A percentile compares a stretch with the other conserved stretches of the same genome.
These are phyloP conservation scores for Hydropsyche tenuis DNA, from an alignment of 1,140 invertebrate species.

Conservation along the genomic window DNA sequence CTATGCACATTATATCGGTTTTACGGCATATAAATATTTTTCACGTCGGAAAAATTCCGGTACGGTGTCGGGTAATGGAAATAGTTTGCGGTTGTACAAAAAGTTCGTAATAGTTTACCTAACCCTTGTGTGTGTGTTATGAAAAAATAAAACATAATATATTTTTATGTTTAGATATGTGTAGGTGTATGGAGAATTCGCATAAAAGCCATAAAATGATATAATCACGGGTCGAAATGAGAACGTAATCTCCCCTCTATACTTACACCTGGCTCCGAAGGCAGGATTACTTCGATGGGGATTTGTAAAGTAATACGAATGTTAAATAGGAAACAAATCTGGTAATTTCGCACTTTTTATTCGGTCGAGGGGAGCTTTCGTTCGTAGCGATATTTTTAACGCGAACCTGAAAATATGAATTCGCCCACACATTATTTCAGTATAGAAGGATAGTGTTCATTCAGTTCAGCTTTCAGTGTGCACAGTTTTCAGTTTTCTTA, in stretches of 20 bases:
- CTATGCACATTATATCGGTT: too few species aligned
- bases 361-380: not conserved
- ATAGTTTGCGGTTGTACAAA: conserved; percentile 8
- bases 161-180: too few species aligned
- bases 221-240: conserved; percentile 13
- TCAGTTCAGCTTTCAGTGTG: too few species aligned
- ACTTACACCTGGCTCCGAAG: conserved; percentile 6
- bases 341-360: conserved; percentile 6
- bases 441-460: too few species aligned
- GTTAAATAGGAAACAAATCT: conserved; percentile 14
- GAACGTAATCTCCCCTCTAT: conserved; percentile 5
- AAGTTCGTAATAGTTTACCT: conserved; percentile 7
- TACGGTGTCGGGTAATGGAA: conserved; percentile 10
- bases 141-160: too few species aligned
- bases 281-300: conserved; percentile 23
- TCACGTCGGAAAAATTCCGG: not conserved
- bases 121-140: not conserved
- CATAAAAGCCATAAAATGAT: not conserved
- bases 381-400: too few species aligned
- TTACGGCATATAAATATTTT: too few species aligned
- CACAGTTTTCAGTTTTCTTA: too few species aligned
- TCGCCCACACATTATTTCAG: too few species aligned
- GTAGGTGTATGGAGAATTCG: too few species aligned
- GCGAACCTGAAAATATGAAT: too few species aligned
- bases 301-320: conserved; percentile 13